Base-by-base conservation (phyloP, 2,888 invertebrate genomes). In the Melanargia galathea region DNA sequence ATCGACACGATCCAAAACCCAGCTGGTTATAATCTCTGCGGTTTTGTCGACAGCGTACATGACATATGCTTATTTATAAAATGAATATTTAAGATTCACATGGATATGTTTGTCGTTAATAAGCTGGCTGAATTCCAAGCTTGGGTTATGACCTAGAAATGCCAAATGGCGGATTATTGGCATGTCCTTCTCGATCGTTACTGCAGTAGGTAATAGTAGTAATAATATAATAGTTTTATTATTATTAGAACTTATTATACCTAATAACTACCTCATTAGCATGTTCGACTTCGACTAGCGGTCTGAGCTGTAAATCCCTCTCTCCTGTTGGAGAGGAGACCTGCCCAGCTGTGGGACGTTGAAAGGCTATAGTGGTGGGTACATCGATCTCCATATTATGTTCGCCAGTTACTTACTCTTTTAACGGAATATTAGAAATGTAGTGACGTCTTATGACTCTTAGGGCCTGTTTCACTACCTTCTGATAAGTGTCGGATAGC, bases 121-220 rank as follows among this genome's bases (percentile, higher is more conserved):
- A 62, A 33, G 18, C 62, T 65, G 65, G 65, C 62, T 13, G 6
- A 24, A 62, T 62, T 62, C 65, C 65, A 65, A 49, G 30, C 7
- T 54, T 33, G 54, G 38, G 20, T 62, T 62, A 64, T 51, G 35
- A 45, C 54, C 45, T 35, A 16, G 16, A 20, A 22, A 60, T 51
- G 62, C 59, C 62, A 65, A 62, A 62, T 51, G 40, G 24, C 35
- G 30, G 58, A 43, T 38, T 65, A 60, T 56, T 65, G 55, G 60
- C 60, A 60, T 62, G 55, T 56, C 49, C 35, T 16, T 26, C 26
- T 22, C 8, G 22, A 49, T 65, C 49, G 48, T 62, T 54, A 49
- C 30, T 57, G 18, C 6, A 26, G 16, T 43, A 26, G n/a, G 26
- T 40, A 26, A 4, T 30, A 16, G 11, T 18, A 18, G 8, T 16